Percentiles rank a stretch among this genome's conserved stretches.
These are phyloP conservation scores for Prinia subflava DNA, from an alignment of 2,113 vertebrate species.

Conservation along the genomic window DNA sequence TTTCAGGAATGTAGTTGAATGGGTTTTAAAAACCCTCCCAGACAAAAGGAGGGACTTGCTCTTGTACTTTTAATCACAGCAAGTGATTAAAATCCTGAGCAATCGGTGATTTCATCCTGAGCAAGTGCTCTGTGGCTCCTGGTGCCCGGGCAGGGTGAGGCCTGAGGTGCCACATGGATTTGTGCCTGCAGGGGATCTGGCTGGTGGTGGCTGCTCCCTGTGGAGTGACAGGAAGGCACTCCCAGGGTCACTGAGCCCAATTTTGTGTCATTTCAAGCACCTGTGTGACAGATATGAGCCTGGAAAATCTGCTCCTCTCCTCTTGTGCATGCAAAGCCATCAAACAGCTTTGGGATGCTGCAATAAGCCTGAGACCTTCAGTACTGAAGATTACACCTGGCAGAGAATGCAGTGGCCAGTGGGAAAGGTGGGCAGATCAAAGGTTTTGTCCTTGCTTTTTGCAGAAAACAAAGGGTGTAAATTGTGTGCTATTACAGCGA, in stretches of 20 bases:
- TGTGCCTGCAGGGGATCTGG: fast-evolving
- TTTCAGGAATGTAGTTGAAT: background rate
- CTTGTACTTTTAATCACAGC: background rate
- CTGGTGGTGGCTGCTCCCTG: background rate
- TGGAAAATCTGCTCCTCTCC: background rate
- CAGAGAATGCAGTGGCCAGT: background rate
- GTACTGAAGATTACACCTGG: background rate
- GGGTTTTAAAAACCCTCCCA: background rate
- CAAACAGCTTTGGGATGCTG: background rate
- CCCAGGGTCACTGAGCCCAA: background rate
- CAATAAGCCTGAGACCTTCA: background rate
- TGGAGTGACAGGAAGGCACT: background rate
- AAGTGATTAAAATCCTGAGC: no score
- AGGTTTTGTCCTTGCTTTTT: background rate
- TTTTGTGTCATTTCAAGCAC: background rate
- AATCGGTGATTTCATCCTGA: background rate
- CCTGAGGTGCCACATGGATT: background rate
- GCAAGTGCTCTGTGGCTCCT: background rate
- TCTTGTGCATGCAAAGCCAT: background rate
- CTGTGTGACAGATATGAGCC: background rate
- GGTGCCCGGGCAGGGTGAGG: background rate
- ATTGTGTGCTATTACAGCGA: background rate
- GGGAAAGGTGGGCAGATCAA: background rate
- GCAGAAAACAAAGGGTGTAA: background rate
- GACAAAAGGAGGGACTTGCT: background rate